Evolutionary conservation across 1,140 invertebrate genomes (phyloP).

Genomic region (Neelides sp.): DNA sequence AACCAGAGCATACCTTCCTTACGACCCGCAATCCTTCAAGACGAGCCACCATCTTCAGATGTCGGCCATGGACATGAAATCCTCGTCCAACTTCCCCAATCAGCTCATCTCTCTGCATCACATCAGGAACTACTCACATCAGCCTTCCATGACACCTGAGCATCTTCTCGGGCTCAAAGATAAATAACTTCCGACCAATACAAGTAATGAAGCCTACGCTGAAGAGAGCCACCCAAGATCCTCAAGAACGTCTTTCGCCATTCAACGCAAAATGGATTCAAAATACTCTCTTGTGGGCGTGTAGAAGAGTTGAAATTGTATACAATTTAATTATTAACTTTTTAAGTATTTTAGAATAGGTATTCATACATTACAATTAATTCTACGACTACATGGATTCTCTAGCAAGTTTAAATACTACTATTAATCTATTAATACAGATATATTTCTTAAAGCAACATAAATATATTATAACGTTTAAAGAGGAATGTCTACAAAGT

Average conservation of each 20-base stretch:
- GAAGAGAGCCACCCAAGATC: too few species aligned
- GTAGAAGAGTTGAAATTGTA: too few species aligned
- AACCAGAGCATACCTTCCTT: constrained; percentile 59
- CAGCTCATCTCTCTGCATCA: constrained; percentile 91
- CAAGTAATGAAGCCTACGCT: too few species aligned
- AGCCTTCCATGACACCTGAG: constrained; percentile 52
- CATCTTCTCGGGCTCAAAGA: constrained; percentile 44
- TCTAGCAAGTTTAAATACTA: not conserved
- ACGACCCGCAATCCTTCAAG: constrained; percentile 77
- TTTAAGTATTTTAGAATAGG: not conserved
- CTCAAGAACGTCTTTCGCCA: too few species aligned
- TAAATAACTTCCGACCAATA: constrained; percentile 36
- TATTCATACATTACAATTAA: not conserved
- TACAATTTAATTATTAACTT: too few species aligned
- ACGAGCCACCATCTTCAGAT: constrained; percentile 33
- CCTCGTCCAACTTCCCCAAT: constrained; percentile 70
- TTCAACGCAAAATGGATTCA: too few species aligned
- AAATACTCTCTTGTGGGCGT: too few species aligned
- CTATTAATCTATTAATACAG: not conserved
- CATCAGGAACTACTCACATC: constrained; percentile 90
- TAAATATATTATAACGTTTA: too few species aligned
- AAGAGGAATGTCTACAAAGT: not conserved
- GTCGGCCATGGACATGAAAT: constrained; percentile 40
- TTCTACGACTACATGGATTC: not conserved
- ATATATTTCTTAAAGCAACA: not conserved